phyloP scores from a whole-genome alignment of 1,140 invertebrate species.

The Hycleus cichorii region DNA sequence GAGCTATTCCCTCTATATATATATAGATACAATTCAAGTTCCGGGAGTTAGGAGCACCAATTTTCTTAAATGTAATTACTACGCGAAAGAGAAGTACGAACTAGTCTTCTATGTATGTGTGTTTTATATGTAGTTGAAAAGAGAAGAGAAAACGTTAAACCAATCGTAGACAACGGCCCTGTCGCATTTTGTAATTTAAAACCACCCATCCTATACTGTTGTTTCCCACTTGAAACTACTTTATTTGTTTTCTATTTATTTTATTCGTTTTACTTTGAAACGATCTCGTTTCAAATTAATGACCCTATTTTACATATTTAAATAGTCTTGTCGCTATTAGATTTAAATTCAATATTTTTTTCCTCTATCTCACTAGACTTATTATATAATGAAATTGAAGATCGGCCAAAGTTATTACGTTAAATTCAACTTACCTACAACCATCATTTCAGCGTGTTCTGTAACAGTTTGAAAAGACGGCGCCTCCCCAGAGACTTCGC shows the following conservation, averaged over 20 bases:
- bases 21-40: slow-evolving; percentile 12
- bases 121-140: too few relatives aligned
- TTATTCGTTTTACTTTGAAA: too few relatives aligned
- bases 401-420: too few relatives aligned
- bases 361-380: background rate
- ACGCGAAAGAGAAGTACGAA: slow-evolving; percentile 18
- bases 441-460: slow-evolving; percentile 65
- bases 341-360: slow-evolving; percentile 1
- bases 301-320: slow-evolving; percentile 15
- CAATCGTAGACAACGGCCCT: too few relatives aligned
- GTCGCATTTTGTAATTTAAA: too few relatives aligned
- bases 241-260: slow-evolving; percentile 21
- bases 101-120: slow-evolving; percentile 14
- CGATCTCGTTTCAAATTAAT: slow-evolving; percentile 7
- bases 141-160: too few relatives aligned
- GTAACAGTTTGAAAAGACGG: slow-evolving; percentile 71
- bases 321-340: background rate
- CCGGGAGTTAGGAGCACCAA: slow-evolving; percentile 25
- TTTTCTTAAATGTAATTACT: slow-evolving; percentile 33
- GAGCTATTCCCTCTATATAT: slow-evolving; percentile 4
- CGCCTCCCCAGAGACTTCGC: slow-evolving; percentile 79
- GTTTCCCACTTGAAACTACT: slow-evolving; percentile 1
- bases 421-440: slow-evolving; percentile 60
- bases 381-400: background rate
- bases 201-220: too few relatives aligned